Conservation (phyloP, 2,797 vertebrate species). For the Siniperca obscura region DNA sequence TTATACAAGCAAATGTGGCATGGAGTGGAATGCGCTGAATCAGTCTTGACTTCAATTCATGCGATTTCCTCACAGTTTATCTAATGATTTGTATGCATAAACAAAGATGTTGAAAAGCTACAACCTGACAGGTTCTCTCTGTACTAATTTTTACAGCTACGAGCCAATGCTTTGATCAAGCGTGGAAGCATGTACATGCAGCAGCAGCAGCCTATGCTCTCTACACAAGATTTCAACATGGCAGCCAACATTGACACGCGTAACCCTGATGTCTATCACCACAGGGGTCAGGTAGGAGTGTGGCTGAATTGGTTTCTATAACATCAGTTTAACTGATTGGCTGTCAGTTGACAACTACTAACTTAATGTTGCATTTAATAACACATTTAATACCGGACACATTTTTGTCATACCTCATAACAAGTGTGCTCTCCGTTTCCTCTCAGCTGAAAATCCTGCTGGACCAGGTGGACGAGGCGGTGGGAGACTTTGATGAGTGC, state of each 20-base stretch:
- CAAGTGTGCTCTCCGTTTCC: slow-evolving; percentile 4
- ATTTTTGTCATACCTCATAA: neutral
- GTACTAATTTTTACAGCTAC: slow-evolving; percentile 83
- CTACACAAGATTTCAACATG: slow-evolving; percentile 97
- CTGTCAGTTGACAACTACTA: accelerated
- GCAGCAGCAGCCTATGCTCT: slow-evolving; percentile 94
- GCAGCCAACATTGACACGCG: slow-evolving; percentile 93
- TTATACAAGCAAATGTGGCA: neutral
- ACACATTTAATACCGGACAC: neutral
- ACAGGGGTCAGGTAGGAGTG: slow-evolving; percentile 92
- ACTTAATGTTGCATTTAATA: too few relatives aligned
- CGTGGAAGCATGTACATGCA: slow-evolving; percentile 99
- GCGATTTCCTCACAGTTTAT: neutral
- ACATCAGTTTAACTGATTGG: neutral
- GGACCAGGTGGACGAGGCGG: slow-evolving; percentile 98
- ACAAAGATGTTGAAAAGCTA: neutral
- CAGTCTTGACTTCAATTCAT: neutral
- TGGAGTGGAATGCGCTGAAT: neutral
- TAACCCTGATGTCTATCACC: slow-evolving; percentile 98
- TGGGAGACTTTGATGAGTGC: slow-evolving; percentile 98
- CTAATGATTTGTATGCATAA: neutral
- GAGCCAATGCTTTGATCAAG: slow-evolving; percentile 97
- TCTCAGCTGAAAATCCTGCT: slow-evolving; percentile 96
- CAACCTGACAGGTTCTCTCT: neutral
- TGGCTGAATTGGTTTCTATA: neutral